Conservation (phyloP, 2,797 vertebrate species). For the Esox masquinongy region DNA sequence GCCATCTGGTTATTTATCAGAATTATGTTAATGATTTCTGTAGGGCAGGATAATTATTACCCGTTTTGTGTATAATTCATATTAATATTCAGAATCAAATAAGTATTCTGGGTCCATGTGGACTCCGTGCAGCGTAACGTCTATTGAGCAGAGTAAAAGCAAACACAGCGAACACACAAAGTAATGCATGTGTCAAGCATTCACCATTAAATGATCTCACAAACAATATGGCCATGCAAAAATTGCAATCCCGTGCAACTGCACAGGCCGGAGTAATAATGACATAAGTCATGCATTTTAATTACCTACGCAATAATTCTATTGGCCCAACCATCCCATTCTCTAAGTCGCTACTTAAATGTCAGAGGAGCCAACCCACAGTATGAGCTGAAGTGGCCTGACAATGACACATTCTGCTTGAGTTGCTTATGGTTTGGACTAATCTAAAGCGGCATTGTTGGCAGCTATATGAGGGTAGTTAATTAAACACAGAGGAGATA, state of each 20-base stretch:
- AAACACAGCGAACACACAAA: slow-evolving; percentile 42
- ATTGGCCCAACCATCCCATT: slow-evolving; percentile 1
- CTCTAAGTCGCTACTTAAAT: slow-evolving; percentile 8
- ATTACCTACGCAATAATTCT: slow-evolving; percentile 61
- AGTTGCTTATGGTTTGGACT: slow-evolving; percentile 84
- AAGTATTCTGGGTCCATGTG: slow-evolving; percentile 88
- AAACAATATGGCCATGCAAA: slow-evolving; percentile 68
- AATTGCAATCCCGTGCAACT: slow-evolving; percentile 52
- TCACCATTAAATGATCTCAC: slow-evolving; percentile 41
- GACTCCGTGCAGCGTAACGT: slow-evolving; percentile 70
- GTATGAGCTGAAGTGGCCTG: slow-evolving; percentile 10
- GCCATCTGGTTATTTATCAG: slow-evolving; percentile 99
- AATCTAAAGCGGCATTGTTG: slow-evolving; percentile 88
- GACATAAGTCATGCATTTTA: slow-evolving; percentile 51
- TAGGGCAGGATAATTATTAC: slow-evolving; percentile 99
- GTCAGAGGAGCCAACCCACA: slow-evolving; percentile 9
- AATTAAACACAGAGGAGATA: slow-evolving; percentile 99
- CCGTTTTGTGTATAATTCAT: slow-evolving; percentile 97
- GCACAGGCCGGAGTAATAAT: slow-evolving; percentile 53
- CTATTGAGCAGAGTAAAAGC: slow-evolving; percentile 63
- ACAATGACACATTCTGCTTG: slow-evolving; percentile 51
- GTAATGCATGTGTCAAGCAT: slow-evolving; percentile 40
- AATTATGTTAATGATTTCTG: slow-evolving; percentile 99
- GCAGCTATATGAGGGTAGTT: slow-evolving; percentile 92
- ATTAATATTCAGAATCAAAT: slow-evolving; percentile 99